A percentile compares a stretch with the other conserved stretches of the same genome.
These are phyloP conservation scores for Zele albiditarsus DNA, from an alignment of 2,888 invertebrate species.

Conservation along the genomic window DNA sequence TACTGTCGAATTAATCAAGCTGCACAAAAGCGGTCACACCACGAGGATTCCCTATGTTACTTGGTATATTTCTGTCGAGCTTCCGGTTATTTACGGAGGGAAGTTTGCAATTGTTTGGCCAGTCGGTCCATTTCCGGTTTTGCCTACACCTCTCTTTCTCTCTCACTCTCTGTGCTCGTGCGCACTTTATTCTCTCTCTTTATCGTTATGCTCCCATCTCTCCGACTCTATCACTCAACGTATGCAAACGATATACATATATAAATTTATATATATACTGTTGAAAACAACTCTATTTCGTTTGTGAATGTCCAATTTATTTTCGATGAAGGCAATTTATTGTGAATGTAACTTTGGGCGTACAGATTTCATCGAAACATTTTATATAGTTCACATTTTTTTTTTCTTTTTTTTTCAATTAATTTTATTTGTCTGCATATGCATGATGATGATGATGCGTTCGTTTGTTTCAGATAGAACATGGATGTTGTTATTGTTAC, in stretches of 20 bases:
- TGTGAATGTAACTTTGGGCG: conserved; percentile 36
- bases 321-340: conserved; percentile 57
- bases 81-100: conserved; percentile 67
- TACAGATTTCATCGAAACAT: conserved; percentile 44
- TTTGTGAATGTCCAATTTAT: conserved; percentile 53
- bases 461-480: background rate
- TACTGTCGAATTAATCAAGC: conserved; percentile 64
- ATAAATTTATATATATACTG: conserved; percentile 22
- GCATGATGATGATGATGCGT: background rate
- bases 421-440: conserved; percentile 7
- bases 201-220: conserved; percentile 42
- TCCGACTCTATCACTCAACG: conserved; percentile 6
- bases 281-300: conserved; percentile 45
- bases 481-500: background rate
- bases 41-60: conserved; percentile 51
- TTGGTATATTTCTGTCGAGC: conserved; percentile 52
- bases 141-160: conserved; percentile 45
- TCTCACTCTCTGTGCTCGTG: conserved; percentile 40
- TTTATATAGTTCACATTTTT: background rate
- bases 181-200: conserved; percentile 13
- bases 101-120: conserved; percentile 68
- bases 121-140: conserved; percentile 66
- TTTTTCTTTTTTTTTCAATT: background rate
- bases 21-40: conserved; percentile 58
- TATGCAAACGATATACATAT: background rate